phyloP scores from a whole-genome alignment of 2,797 vertebrate species.

The Heterohyrax brucei region DNA sequence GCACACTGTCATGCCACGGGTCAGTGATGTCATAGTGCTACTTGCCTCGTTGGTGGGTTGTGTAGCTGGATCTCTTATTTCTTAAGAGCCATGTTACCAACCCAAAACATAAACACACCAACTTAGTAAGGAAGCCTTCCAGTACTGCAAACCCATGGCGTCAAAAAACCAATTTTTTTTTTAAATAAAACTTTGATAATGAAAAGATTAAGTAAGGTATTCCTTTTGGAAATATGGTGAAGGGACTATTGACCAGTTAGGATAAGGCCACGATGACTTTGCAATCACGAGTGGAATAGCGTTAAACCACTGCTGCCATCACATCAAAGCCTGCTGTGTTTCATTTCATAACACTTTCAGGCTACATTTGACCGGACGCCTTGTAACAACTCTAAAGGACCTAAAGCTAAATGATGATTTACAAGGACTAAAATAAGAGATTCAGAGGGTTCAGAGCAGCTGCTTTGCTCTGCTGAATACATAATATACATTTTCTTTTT shows the following conservation, averaged over 20 bases:
- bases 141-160: too few relatives aligned
- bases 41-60: too few relatives aligned
- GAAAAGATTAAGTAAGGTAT: background rate
- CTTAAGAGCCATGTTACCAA: too few relatives aligned
- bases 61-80: too few relatives aligned
- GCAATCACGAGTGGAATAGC: background rate
- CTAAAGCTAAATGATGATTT: background rate
- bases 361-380: rapidly evolving
- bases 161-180: too few relatives aligned
- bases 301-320: background rate
- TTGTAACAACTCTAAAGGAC: background rate
- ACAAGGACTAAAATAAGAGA: background rate
- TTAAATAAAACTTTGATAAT: too few relatives aligned
- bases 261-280: background rate
- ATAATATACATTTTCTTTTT: background rate
- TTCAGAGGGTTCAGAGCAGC: background rate
- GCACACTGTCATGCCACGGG: too few relatives aligned
- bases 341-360: background rate
- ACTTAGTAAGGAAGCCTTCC: too few relatives aligned
- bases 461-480: background rate
- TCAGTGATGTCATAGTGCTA: too few relatives aligned
- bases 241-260: background rate
- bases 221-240: background rate
- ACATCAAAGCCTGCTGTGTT: background rate
- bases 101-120: too few relatives aligned